These are phyloP conservation scores for Ophion costatus DNA, from an alignment of 2,888 invertebrate genomes.

Conservation along the genomic window DNA sequence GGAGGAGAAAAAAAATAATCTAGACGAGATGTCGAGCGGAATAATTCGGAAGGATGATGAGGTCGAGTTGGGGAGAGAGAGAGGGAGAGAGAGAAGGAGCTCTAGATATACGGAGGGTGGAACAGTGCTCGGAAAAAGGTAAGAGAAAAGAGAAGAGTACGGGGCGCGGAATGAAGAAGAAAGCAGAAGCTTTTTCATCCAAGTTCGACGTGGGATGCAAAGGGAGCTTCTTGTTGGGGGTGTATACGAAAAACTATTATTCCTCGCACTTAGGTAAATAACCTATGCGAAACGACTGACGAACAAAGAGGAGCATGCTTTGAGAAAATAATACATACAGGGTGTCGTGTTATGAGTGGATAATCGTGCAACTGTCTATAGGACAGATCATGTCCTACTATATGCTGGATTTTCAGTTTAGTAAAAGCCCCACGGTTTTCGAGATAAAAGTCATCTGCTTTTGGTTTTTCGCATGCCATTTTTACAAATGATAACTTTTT, in stretches of 20 bases:
- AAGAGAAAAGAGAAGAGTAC: background rate
- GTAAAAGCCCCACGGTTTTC: too few relatives aligned
- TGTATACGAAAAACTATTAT: conserved; percentile 56
- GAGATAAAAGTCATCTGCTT: too few relatives aligned
- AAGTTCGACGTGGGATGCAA: background rate
- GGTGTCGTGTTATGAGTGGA: too few relatives aligned
- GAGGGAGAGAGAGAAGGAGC: background rate
- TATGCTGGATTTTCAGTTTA: too few relatives aligned
- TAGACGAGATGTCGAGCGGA: background rate
- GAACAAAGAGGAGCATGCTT: conserved; percentile 51
- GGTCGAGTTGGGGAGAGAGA: background rate
- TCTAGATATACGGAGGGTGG: background rate
- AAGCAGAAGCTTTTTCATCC: conserved; percentile 19
- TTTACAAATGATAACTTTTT: too few relatives aligned
- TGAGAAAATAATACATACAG: conserved; percentile 53
- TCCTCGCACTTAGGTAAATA: conserved; percentile 65
- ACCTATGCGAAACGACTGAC: conserved; percentile 56
- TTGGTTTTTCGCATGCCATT: too few relatives aligned
- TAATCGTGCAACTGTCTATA: too few relatives aligned
- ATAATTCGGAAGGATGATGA: background rate
- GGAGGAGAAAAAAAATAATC: background rate
- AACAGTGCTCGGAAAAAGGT: conserved; percentile 3
- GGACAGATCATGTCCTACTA: too few relatives aligned
- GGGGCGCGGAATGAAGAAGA: background rate
- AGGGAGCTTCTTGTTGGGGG: conserved; percentile 2